phyloP scores from a whole-genome alignment of 2,113 vertebrate species.

The Fregetta grallaria region DNA sequence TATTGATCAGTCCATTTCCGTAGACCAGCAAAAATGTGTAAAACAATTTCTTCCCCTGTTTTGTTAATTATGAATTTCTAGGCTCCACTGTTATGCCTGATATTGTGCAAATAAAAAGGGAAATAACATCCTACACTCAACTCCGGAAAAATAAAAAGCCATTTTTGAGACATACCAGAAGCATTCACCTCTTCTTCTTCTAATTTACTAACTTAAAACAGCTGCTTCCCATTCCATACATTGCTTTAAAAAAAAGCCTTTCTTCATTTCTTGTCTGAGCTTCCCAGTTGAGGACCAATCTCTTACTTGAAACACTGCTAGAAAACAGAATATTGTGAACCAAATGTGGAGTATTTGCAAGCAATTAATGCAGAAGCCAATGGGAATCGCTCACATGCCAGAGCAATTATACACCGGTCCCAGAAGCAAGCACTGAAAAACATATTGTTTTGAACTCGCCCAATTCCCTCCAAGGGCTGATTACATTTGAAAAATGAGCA shows the following conservation, averaged over 20 bases:
- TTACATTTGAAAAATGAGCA: not conserved
- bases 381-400: not conserved
- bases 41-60: not conserved
- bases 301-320: not conserved
- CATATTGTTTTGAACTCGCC: not conserved
- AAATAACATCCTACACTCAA: not conserved
- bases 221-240: not conserved
- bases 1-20: too few relatives aligned
- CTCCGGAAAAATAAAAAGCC: too few relatives aligned
- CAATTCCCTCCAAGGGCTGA: not conserved
- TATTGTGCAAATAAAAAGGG: not conserved
- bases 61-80: not conserved
- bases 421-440: not conserved
- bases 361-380: not conserved
- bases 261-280: not conserved
- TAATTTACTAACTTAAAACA: not conserved
- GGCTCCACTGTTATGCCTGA: not conserved
- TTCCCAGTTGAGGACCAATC: not conserved
- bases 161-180: not conserved
- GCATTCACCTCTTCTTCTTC: not conserved
- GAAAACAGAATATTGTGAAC: not conserved
- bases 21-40: fast-evolving
- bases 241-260: not conserved
- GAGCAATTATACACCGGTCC: not conserved
- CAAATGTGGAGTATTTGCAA: not conserved